Percentiles rank a stretch among this genome's conserved stretches.
These are phyloP conservation scores for Gopherus evgoodei DNA, from an alignment of 2,113 vertebrate species.

Conservation along the genomic window DNA sequence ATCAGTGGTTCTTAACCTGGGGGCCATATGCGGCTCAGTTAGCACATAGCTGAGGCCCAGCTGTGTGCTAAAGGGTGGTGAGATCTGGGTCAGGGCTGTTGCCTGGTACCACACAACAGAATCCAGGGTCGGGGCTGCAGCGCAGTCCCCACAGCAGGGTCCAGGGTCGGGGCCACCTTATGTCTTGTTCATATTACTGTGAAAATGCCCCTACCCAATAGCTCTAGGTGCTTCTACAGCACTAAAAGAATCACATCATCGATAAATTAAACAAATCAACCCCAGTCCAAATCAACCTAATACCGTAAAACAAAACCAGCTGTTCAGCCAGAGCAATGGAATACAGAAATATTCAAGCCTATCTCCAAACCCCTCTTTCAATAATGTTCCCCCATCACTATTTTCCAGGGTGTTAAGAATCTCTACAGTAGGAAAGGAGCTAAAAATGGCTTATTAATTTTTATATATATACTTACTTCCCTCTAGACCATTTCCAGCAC, in stretches of 20 bases:
- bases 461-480: background rate
- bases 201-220: background rate
- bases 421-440: background rate
- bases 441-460: background rate
- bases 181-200: background rate
- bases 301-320: background rate
- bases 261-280: background rate
- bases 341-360: background rate
- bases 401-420: background rate
- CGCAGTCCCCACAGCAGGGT: too few relatives aligned
- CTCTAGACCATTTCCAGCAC: too few relatives aligned
- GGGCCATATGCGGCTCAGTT: too few relatives aligned
- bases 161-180: background rate
- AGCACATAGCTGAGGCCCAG: too few relatives aligned
- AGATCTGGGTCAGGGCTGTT: too few relatives aligned
- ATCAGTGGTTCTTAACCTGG: too few relatives aligned
- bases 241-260: background rate
- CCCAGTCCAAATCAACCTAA: background rate
- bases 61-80: too few relatives aligned
- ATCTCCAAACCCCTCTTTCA: background rate
- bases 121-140: too few relatives aligned
- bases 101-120: too few relatives aligned
- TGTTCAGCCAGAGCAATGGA: background rate
- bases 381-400: too few relatives aligned
- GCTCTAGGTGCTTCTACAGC: background rate